Conservation (phyloP, 2,888 invertebrate species). For the Ganaspis brasiliensis region DNA sequence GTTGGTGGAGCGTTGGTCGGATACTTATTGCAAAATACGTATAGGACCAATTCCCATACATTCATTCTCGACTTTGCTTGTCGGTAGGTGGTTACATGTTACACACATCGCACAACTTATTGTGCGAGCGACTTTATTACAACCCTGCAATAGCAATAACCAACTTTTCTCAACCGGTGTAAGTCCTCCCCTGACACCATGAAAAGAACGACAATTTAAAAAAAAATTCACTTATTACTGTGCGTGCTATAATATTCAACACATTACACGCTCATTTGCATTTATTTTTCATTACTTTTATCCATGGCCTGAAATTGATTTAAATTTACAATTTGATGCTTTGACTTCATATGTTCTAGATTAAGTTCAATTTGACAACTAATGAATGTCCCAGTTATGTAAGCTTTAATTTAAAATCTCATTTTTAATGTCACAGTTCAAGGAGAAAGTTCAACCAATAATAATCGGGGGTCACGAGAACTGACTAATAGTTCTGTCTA, state of each 20-base stretch:
- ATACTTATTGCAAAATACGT: background rate
- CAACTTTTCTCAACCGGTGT: constrained; percentile 28
- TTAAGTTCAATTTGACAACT: constrained; percentile 1
- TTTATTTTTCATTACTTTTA: too few relatives aligned
- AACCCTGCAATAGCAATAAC: constrained; percentile 35
- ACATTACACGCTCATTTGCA: constrained; percentile 20
- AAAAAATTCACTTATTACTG: background rate
- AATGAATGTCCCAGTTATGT: constrained; percentile 6
- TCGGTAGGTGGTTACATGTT: constrained; percentile 11
- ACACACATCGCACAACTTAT: constrained; percentile 9
- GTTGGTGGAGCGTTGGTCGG: background rate
- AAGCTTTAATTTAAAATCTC: constrained; percentile 3
- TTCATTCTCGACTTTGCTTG: background rate
- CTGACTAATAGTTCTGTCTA: constrained; percentile 18
- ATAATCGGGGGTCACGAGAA: constrained; percentile 16
- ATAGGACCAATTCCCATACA: background rate
- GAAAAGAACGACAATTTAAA: constrained; percentile 35
- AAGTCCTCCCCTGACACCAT: constrained; percentile 19
- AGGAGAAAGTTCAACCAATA: constrained; percentile 29
- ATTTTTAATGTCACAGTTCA: constrained; percentile 25
- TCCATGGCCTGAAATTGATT: too few relatives aligned
- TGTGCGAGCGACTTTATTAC: constrained; percentile 38
- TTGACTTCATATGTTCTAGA: too few relatives aligned
- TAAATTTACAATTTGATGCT: too few relatives aligned
- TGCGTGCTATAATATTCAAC: background rate